A percentile compares a stretch with the other conserved stretches of the same genome.
These are phyloP conservation scores for Mythimna vitellina DNA, from an alignment of 2,888 invertebrate genomes.

Conservation along the genomic window DNA sequence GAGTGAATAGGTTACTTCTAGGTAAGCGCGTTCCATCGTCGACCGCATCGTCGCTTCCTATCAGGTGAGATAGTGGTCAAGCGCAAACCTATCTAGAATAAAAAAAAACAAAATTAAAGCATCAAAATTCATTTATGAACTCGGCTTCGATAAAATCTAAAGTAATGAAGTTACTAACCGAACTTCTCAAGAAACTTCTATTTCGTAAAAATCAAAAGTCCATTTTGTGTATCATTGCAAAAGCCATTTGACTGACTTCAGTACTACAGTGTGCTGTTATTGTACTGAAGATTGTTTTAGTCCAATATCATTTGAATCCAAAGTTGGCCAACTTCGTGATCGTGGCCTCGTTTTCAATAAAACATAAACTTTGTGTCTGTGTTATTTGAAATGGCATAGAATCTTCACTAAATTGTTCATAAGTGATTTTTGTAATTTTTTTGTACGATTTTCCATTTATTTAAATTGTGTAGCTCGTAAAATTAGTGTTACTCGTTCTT, in stretches of 20 bases:
- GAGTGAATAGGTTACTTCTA: no score
- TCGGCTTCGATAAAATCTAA: slow-evolving; percentile 17
- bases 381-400: slow-evolving; percentile 43
- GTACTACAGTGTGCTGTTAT: slow-evolving; percentile 17
- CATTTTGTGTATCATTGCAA: slow-evolving; percentile 37
- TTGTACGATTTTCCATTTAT: slow-evolving; percentile 25
- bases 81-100: no score
- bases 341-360: slow-evolving; percentile 47
- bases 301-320: slow-evolving; percentile 62
- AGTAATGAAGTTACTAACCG: slow-evolving; percentile 16
- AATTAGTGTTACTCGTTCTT: neutral
- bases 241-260: slow-evolving; percentile 12
- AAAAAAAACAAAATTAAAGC: no score
- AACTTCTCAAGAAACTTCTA: slow-evolving; percentile 31
- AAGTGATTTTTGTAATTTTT: slow-evolving; percentile 53
- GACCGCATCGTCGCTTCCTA: no score
- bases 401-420: slow-evolving; percentile 46
- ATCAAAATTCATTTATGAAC: neutral
- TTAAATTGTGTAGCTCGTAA: slow-evolving; percentile 9
- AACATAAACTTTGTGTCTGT: slow-evolving; percentile 52
- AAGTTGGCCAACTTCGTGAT: slow-evolving; percentile 54
- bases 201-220: slow-evolving; percentile 31
- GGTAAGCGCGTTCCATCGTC: no score
- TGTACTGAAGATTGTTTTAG: slow-evolving; percentile 58
- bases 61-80: no score